Evolutionary conservation across 2,113 vertebrate species (phyloP), one percentile per base, ranked within the genome.

Genomic region (Macroglossus sobrinus): DNA sequence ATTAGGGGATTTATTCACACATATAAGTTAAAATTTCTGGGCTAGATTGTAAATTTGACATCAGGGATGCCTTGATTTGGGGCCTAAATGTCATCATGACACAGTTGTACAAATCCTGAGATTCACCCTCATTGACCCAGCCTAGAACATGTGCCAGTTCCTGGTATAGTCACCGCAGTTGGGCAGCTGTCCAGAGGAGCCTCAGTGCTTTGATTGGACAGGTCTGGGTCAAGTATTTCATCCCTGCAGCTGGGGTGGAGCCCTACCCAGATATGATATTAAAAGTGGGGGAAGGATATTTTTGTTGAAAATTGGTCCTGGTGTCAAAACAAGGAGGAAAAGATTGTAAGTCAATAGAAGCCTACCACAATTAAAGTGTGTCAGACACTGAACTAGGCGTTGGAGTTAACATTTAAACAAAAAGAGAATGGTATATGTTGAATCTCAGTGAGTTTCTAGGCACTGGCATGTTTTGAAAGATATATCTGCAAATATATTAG

Each of bases 221-320:
- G 28, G 59, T 22, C 6, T 43, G 6, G 21, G n/a, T 68, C 45
- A 86, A 72, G 15, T 47, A 9, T 85, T 72, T 72, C 16, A 15
- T 81, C 35, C 35, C 45, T 88, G 53, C n/a, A 93, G 24, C 40
- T 86, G 47, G n/a, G 35, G 28, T 74, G 26, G 38, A 80, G 33
- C 43, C 38, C 21, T 81, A 53, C 33, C 57, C 24, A 64, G 68
- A 64, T 85, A 22, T 35, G 35, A 16, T 79, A 40, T 40, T 87
- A 86, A 72, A 94, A 64, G 30, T 63, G 38, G 43, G 16, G 2
- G 12, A 45, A 87, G 50, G 59, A 24, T 68, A 4, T 89, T 10
- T 89, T 57, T 61, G 57, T 35, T 92, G 64, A 81, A 78, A 94
- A 90, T 90, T 84, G 30, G n/a, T 12, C 2, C 19, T 55, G 47